Evolutionary conservation across 2,113 vertebrate species (phyloP), one percentile per base, ranked within the genome.

Genomic region (Willisornis vidua): DNA sequence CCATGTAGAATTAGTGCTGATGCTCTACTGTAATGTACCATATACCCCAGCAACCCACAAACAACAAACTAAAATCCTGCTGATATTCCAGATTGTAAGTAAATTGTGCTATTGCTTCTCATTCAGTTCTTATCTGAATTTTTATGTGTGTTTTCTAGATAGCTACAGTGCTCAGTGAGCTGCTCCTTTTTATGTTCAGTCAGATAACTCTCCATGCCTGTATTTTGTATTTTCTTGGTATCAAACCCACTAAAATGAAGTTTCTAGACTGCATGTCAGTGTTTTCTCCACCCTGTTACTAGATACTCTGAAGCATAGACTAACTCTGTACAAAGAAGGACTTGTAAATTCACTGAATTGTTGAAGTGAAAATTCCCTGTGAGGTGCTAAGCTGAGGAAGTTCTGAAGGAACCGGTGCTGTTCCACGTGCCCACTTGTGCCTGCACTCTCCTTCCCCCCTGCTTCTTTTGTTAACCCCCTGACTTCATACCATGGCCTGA

Each of bases 1-100:
- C 99, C 99, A 99, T 98, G 98, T 99, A 99, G 98, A 99, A 99
- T 99, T 99, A 99, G 98, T 98, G 98, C 98, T 99, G 99, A 99
- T 97, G 98, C 98, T 97, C 98, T 98, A 97, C 98, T 98, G 98
- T 99, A 99, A 99, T 98, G 97, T 98, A 97, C 97, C 97, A 96
- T 97, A 98, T 97, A 98, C 98, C 97, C 97, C 96, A 96, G 97
- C 97, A 98, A 98, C 96, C 97, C 97, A 96, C 98, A 98, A 95
- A 98, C 97, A 97, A 96, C 96, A 83, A 80, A 97, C 85, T 85
- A 97, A 98, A 98, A 97, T 98, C 98, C 98, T 98, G 98, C 98
- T 98, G 98, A 98, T 98, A 94, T 88, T 98, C 98, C 98, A 98
- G 98, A 98, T 98, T 98, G 98, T 97, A 97, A 97, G 97, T 96